Percentiles rank a stretch among this genome's conserved stretches.
phyloP scores from a whole-genome alignment of 1,140 invertebrate genomes.

The Arion vulgaris region DNA sequence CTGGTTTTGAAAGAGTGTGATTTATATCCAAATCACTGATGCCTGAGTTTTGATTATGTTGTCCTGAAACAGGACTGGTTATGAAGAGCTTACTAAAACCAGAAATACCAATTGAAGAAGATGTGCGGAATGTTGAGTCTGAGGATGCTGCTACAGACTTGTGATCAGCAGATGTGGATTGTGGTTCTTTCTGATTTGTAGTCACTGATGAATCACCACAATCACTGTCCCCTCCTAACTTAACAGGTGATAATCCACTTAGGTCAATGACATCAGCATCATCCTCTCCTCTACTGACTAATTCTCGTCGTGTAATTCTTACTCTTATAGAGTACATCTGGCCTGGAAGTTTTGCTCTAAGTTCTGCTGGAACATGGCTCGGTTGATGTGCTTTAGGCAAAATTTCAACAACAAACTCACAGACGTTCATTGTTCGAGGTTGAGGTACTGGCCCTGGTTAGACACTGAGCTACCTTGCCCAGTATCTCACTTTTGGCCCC shows the following conservation, averaged over 20 bases:
- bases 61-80: constrained; percentile 1
- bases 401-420: constrained; percentile 59
- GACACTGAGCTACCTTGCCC: constrained; percentile 54
- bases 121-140: background rate
- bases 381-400: constrained; percentile 61
- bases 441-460: constrained; percentile 48
- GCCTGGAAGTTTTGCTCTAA: constrained; percentile 58
- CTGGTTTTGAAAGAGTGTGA: background rate
- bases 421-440: constrained; percentile 49
- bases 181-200: background rate
- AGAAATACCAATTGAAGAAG: constrained; percentile 36
- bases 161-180: background rate
- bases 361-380: constrained; percentile 61
- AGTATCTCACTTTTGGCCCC: constrained; percentile 58
- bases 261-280: constrained; percentile 20
- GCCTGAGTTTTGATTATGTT: background rate
- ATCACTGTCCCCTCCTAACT: background rate
- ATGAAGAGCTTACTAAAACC: constrained; percentile 27
- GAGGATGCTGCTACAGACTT: background rate
- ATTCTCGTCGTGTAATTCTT: constrained; percentile 41
- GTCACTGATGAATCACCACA: background rate
- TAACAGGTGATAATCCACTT: constrained; percentile 25
- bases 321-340: constrained; percentile 63
- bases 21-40: background rate
- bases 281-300: background rate